Percentiles rank a stretch among this genome's conserved stretches.
Conservation (phyloP, 2,797 vertebrate species). For the Vultur gryphus region DNA sequence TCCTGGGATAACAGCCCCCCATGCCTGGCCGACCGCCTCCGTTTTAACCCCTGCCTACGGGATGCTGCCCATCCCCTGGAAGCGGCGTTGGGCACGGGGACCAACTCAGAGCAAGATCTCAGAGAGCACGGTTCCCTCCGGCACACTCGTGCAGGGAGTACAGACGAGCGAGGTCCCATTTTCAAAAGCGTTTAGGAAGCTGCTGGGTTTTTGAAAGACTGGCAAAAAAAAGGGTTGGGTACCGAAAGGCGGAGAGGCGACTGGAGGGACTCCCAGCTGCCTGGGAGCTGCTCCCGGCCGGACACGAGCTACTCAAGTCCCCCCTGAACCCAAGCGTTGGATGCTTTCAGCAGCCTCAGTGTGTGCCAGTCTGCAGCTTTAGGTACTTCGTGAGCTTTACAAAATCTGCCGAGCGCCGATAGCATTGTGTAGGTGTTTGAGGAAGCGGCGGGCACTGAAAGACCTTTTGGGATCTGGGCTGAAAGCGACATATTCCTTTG, state of each 20-base stretch:
- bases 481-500: neutral
- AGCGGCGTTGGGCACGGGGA: neutral
- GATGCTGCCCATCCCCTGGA: neutral
- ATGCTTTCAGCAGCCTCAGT: neutral
- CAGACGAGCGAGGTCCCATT: too few relatives aligned
- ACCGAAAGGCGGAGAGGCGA: rapidly evolving
- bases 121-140: rapidly evolving
- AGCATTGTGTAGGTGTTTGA: neutral
- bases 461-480: neutral
- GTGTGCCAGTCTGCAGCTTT: neutral
- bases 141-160: neutral
- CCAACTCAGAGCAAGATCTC: neutral
- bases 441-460: neutral
- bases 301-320: neutral
- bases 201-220: neutral
- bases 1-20: neutral
- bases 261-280: too few relatives aligned
- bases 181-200: neutral
- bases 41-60: rapidly evolving
- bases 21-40: neutral
- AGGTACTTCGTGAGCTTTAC: neutral
- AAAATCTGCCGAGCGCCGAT: neutral
- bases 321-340: neutral
- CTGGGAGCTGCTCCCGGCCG: neutral
- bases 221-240: neutral